phyloP scores from a whole-genome alignment of 2,888 invertebrate species.

The Andrena chrysosceles region DNA sequence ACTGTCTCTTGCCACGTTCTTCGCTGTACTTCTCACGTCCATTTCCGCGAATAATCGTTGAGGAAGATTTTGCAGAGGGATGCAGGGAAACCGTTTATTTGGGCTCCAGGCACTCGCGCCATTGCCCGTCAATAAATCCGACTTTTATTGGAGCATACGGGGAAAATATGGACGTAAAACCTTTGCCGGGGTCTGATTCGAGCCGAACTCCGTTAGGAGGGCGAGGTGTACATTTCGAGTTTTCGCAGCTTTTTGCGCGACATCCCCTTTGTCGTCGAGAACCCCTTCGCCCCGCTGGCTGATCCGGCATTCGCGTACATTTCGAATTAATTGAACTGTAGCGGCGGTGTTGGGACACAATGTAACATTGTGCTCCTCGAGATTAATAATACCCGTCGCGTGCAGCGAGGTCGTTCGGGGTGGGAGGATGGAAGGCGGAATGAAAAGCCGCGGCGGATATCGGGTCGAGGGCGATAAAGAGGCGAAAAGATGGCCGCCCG shows the following conservation, averaged over 20 bases:
- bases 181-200: neutral
- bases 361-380: slow-evolving; percentile 75
- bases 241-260: slow-evolving; percentile 40
- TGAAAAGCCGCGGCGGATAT: slow-evolving; percentile 39
- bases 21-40: neutral
- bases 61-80: neutral
- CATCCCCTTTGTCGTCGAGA: slow-evolving; percentile 33
- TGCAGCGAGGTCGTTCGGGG: slow-evolving; percentile 31
- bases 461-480: slow-evolving; percentile 22
- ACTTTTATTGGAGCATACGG: slow-evolving; percentile 15
- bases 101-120: neutral
- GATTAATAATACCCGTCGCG: slow-evolving; percentile 79
- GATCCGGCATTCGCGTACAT: slow-evolving; percentile 76
- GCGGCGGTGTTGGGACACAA: slow-evolving; percentile 72
- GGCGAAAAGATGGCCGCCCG: slow-evolving; percentile 21
- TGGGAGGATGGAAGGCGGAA: slow-evolving; percentile 7
- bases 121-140: slow-evolving; percentile 10
- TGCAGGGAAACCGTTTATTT: neutral
- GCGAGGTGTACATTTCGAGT: slow-evolving; percentile 20
- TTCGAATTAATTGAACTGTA: slow-evolving; percentile 80
- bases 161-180: neutral
- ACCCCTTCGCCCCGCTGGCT: slow-evolving; percentile 17
- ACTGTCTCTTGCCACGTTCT: neutral
- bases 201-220: slow-evolving; percentile 8
- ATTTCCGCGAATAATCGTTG: neutral